phyloP scores from a whole-genome alignment of 2,113 vertebrate genomes.

The Spilogale gracilis region DNA sequence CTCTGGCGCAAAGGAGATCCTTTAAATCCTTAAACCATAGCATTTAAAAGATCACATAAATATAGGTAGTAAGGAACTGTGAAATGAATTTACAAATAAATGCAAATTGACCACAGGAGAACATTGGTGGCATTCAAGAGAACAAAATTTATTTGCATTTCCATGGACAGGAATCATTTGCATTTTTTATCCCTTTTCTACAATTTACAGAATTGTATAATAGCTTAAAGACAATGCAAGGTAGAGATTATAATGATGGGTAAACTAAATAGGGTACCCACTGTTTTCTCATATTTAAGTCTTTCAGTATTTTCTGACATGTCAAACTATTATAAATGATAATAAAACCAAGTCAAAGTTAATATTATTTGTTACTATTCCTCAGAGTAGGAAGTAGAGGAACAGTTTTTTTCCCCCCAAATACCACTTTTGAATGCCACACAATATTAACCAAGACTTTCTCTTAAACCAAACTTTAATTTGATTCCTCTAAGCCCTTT shows the following conservation, averaged over 20 bases:
- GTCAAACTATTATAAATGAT: background rate
- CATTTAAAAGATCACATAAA: background rate
- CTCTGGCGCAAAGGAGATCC: background rate
- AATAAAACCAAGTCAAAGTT: background rate
- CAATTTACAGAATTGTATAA: background rate
- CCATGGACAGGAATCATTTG: background rate
- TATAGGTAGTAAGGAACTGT: background rate
- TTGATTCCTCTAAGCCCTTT: background rate
- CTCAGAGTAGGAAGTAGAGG: background rate
- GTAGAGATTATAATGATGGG: background rate
- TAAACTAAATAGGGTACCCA: background rate
- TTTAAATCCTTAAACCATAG: no score
- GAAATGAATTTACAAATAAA: slow-evolving; percentile 23
- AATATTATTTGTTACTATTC: background rate
- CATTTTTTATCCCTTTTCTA: background rate
- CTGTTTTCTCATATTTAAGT: background rate
- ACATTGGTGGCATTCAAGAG: background rate
- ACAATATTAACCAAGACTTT: background rate
- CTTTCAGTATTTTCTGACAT: background rate
- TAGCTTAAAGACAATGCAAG: background rate
- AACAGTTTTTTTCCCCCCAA: background rate
- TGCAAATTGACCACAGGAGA: slow-evolving; percentile 5
- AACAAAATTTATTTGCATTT: slow-evolving; percentile 45
- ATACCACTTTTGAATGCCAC: background rate
- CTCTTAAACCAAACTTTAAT: background rate